Evolutionary conservation across 2,113 vertebrate genomes (phyloP), one percentile per base, ranked within the genome.

Genomic region (Argyrosomus japonicus): DNA sequence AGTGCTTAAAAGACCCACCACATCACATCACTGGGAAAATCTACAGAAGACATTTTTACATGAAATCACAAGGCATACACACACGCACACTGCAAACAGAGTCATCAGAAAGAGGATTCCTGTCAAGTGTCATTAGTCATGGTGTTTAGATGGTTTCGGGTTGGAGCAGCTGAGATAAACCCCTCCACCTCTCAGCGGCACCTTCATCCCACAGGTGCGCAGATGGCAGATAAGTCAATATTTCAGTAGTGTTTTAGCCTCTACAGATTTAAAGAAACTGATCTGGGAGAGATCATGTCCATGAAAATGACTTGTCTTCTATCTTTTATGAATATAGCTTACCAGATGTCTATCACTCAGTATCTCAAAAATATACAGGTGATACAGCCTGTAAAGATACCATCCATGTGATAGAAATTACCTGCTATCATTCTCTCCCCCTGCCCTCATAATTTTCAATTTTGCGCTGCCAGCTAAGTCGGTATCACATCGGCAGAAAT

Each of bases 141-240:
- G 23, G 47, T 18, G 58, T 53, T 67, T 12, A 36, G 13, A 51
- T 68, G 43, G 14, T n/a, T n/a, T 9, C 36, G 45, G 36, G 27
- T 4, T 48, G 43, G 19, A 18, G 53, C 25, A 65, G 57, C 40
- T 60, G 10, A 40, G 81, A 78, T 68, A 69, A 83, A 67, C 36
- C 29, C 5, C 3, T 63, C 56, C 2, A 61, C 27, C n/a, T 40
- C 65, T 47, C 29, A 14, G 15, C 29, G 23, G 21, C 23, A n/a
- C 48, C 61, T 75, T 60, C 40, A 74, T 79, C 51, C 43, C 48
- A 32, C 4, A 60, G 67, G 27, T 60, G 68, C 77, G 48, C 50
- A 54, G 53, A 65, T 70, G 19, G 53, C 36, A 72, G 65, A 82
- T 54, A 72, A 58, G 32, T 81, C 25, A 71, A 27, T 27, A 60